These are phyloP conservation scores for Epinephelus malabaricus DNA, from an alignment of 2,797 vertebrate species.

Conservation along the genomic window DNA sequence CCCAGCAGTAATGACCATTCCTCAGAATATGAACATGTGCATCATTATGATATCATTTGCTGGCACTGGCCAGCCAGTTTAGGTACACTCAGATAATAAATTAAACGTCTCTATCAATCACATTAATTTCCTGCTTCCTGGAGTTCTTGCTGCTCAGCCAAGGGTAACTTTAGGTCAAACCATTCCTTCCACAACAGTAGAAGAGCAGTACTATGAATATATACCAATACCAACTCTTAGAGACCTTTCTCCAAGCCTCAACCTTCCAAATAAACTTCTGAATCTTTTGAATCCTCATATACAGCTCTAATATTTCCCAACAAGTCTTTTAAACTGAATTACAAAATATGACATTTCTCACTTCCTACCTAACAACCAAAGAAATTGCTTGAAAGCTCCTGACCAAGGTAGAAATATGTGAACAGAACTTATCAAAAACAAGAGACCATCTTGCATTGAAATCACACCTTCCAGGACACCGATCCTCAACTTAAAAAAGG, in stretches of 20 bases:
- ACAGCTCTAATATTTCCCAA: neutral
- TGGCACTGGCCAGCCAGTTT: conserved; percentile 3
- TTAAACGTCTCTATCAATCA: conserved; percentile 18
- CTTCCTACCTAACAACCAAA: too few relatives aligned
- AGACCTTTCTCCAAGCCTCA: too few relatives aligned
- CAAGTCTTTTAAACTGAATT: neutral
- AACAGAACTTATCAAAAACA: neutral
- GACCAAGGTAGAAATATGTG: neutral
- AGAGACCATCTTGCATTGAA: too few relatives aligned
- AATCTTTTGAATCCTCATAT: neutral
- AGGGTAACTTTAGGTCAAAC: neutral
- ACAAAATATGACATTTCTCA: neutral
- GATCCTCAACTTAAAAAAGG: too few relatives aligned
- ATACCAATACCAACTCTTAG: neutral
- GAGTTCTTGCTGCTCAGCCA: neutral
- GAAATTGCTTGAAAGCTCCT: neutral
- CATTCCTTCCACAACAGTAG: neutral
- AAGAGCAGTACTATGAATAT: neutral
- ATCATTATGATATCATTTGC: conserved; percentile 25
- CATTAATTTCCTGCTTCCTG: conserved; percentile 24
- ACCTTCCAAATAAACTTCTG: too few relatives aligned
- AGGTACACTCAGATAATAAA: conserved; percentile 12
- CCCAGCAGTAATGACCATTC: neutral
- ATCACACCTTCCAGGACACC: too few relatives aligned
- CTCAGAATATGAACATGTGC: neutral